These are phyloP conservation scores for Magallana ariakensis DNA, from an alignment of 1,140 invertebrate genomes.

Conservation along the genomic window DNA sequence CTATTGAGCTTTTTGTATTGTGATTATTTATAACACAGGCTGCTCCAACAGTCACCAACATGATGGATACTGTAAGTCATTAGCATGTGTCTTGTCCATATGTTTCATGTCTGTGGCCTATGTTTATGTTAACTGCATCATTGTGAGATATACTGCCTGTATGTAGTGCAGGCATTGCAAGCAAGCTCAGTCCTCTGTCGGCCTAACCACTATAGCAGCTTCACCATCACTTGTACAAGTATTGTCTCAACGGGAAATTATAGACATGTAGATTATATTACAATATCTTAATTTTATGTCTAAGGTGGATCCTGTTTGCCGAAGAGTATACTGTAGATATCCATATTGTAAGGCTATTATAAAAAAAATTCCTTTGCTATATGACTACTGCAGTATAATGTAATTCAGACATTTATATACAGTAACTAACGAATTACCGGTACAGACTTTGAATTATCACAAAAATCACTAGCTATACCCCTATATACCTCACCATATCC, in stretches of 20 bases:
- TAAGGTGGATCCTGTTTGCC: no score
- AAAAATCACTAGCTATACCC: no score
- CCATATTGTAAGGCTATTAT: no score
- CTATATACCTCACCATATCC: no score
- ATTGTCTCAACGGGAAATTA: background rate
- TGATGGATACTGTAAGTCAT: slow-evolving; percentile 58
- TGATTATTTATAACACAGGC: slow-evolving; percentile 46
- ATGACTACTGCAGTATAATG: no score
- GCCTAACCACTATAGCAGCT: slow-evolving; percentile 29
- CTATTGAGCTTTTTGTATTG: background rate
- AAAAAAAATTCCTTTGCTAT: no score
- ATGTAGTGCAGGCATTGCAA: background rate
- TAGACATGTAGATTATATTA: no score
- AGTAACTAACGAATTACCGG: no score
- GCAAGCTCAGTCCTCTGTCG: background rate
- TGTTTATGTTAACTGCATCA: slow-evolving; percentile 24
- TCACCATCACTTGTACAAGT: slow-evolving; percentile 14
- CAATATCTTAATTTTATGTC: no score
- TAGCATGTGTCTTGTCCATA: slow-evolving; percentile 51
- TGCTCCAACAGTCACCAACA: slow-evolving; percentile 53
- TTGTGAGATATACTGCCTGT: background rate
- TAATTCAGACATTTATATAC: no score
- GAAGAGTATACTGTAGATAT: no score
- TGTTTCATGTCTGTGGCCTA: background rate
- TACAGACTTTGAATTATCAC: no score